Base-by-base conservation (phyloP, 2,888 invertebrate genomes). In the Diploptera punctata region DNA sequence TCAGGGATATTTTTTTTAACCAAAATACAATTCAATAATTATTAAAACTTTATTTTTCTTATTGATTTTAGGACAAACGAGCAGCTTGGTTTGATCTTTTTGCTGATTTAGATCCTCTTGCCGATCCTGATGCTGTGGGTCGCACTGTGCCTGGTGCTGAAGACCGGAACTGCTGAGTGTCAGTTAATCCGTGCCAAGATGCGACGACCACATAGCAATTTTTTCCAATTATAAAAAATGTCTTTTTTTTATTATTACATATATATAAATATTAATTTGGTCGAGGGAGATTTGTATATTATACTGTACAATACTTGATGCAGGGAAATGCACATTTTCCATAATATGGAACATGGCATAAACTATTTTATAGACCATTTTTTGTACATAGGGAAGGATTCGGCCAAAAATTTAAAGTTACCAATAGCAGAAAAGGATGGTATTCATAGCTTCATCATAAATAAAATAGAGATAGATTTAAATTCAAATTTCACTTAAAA, bases 31-130 rank as follows among this genome's bases (percentile, higher is more conserved):
- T n/a, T n/a, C n/a, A n/a, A n/a, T n/a, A n/a, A n/a, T n/a, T n/a
- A n/a, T n/a, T n/a, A n/a, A n/a, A n/a, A n/a, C n/a, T n/a, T n/a
- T n/a, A n/a, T n/a, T n/a, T 49, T 2, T 67, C 16, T 54, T 68
- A 16, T 31, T 67, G 60, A n/a, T 31, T 18, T 29, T 69, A 73
- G 67, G 73, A 73, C n/a, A 75, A 73, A 57, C 57, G 70, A 71
- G 71, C 74, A 21, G 73, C 86, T 1, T 98, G 97, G 97, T 91
- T 95, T 80, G 94, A 94, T 82, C 85, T 97, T 69, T 97, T 98
- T 85, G 94, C 97, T 47, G 97, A 97, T 82, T 83, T 98, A 72
- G 97, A 98, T 84, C 97, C 97, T 0, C 85, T 97, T 43, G 90
- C 95, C 13, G 95, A 96, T 84, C 94, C 95, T 49, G 93, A 95